These are phyloP conservation scores for Grantiella picta DNA, from an alignment of 2,113 vertebrate genomes.

Conservation along the genomic window DNA sequence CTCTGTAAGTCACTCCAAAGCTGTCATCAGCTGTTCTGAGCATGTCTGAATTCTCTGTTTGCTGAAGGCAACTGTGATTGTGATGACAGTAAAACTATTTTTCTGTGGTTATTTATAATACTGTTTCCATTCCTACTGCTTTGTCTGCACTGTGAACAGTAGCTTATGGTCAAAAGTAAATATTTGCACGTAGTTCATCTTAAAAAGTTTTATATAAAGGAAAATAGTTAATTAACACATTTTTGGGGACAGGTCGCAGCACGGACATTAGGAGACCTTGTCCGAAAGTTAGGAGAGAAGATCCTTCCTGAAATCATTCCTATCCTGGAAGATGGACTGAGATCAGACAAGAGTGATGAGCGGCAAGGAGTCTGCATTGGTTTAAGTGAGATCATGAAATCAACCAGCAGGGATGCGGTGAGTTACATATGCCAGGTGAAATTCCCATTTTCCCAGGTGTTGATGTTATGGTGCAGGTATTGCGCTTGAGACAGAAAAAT, in stretches of 20 bases:
- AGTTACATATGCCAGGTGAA: slow-evolving; percentile 16
- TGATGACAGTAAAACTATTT: background rate
- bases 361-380: slow-evolving; percentile 97
- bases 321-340: slow-evolving; percentile 92
- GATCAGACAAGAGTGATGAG: slow-evolving; percentile 94
- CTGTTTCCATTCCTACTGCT: background rate
- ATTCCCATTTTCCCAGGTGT: background rate
- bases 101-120: background rate
- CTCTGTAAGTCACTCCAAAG: background rate
- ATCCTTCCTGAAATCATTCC: slow-evolving; percentile 98
- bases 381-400: slow-evolving; percentile 98
- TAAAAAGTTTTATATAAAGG: background rate
- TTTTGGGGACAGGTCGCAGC: slow-evolving; percentile 85
- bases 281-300: slow-evolving; percentile 97
- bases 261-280: slow-evolving; percentile 92
- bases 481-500: background rate
- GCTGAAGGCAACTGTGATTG: background rate
- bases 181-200: background rate
- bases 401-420: slow-evolving; percentile 95
- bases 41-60: background rate
- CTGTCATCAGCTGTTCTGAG: background rate
- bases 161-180: background rate
- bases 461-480: background rate
- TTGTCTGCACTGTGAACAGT: background rate
- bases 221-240: background rate